Conservation (phyloP, 64 coral and sea anemone genomes). For the Hydrozoanthus tunicans region DNA sequence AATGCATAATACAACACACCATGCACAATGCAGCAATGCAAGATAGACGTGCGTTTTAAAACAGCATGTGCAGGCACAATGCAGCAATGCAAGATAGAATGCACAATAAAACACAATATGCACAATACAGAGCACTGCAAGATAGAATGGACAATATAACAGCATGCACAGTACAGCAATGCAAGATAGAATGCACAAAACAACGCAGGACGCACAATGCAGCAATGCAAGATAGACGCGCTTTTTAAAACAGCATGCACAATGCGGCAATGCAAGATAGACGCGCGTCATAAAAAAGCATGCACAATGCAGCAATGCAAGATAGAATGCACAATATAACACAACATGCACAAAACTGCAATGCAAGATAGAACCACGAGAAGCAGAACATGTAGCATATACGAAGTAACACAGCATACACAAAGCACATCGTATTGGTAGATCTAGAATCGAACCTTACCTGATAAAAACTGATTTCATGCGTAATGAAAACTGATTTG, state of each 20-base stretch:
- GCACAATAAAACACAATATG: neutral
- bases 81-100: neutral
- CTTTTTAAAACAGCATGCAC: neutral
- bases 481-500: constrained; percentile 87
- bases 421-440: neutral
- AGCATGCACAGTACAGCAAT: neutral
- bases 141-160: too few species aligned
- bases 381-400: neutral
- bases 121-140: too few species aligned
- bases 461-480: constrained; percentile 98
- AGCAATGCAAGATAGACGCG: neutral
- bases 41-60: neutral
- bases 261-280: neutral
- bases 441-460: neutral
- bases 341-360: neutral
- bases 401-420: neutral
- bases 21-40: too few species aligned
- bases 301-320: neutral
- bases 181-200: neutral
- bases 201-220: neutral
- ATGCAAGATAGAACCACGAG: neutral
- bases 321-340: neutral
- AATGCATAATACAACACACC: neutral
- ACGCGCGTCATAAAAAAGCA: too few species aligned
- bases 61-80: neutral